These are phyloP conservation scores for Drosophila nikananu DNA, from an alignment of 1,140 invertebrate genomes.

Conservation along the genomic window DNA sequence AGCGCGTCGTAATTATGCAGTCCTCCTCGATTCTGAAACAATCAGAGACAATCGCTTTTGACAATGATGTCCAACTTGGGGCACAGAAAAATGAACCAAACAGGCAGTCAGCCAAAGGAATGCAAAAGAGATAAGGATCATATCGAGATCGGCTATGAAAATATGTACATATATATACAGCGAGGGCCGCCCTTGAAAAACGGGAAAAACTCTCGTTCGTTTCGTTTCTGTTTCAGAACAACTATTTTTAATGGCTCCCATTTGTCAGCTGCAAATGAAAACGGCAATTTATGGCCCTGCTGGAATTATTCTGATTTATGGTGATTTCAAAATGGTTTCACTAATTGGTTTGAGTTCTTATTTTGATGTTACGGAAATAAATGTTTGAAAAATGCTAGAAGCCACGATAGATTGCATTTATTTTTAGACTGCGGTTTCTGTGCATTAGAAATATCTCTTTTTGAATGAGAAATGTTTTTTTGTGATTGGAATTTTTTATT, in stretches of 20 bases:
- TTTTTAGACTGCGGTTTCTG: constrained; percentile 2
- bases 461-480: not conserved
- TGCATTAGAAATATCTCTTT: not conserved
- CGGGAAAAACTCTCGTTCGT: constrained; percentile 11
- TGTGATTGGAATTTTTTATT: not conserved
- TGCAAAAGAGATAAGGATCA: constrained; percentile 38
- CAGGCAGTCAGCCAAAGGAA: constrained; percentile 1
- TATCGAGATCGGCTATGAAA: constrained; percentile 18
- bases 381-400: constrained; percentile 8
- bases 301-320: constrained; percentile 33
- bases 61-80: constrained; percentile 17
- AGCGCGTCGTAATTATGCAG: constrained; percentile 45
- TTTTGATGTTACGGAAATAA: constrained; percentile 24
- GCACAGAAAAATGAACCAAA: constrained; percentile 11
- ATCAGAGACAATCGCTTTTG: constrained; percentile 28
- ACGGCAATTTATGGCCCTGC: constrained; percentile 35
- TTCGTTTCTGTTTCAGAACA: constrained; percentile 12
- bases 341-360: constrained; percentile 40
- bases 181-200: constrained; percentile 40
- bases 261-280: constrained; percentile 50
- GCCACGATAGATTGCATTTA: constrained; percentile 15
- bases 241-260: constrained; percentile 47
- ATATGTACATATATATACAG: constrained; percentile 10
- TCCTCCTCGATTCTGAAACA: constrained; percentile 15
- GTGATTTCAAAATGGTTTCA: constrained; percentile 39